Percentiles rank a stretch among this genome's conserved stretches.
Evolutionary conservation across 2,888 invertebrate genomes (phyloP).

Genomic region (Brachypalpus laphriformis): DNA sequence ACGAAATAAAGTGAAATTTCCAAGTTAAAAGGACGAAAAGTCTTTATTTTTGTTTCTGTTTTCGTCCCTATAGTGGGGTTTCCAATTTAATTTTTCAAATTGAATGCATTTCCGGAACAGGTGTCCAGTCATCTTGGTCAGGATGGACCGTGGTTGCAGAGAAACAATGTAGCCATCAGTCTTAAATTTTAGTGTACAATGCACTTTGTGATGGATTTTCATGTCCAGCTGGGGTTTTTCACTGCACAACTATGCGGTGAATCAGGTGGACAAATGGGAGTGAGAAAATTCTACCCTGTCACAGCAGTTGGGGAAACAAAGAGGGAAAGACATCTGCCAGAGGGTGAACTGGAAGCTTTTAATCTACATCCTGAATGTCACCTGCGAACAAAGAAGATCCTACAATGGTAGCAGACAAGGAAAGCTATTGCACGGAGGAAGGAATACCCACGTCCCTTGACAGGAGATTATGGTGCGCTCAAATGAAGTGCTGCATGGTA

Average conservation of each 20-base stretch:
- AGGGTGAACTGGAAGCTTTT: conserved; percentile 32
- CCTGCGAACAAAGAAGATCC: conserved; percentile 21
- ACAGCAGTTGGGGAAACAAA: not conserved
- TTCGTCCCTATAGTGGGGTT: not conserved
- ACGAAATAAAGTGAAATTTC: conserved; percentile 16
- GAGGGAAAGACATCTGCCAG: conserved; percentile 3
- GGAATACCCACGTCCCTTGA: not conserved
- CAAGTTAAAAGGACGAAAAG: conserved; percentile 10
- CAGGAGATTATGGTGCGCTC: not conserved
- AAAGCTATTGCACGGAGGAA: not conserved
- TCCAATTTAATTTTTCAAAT: not conserved
- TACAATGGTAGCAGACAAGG: not conserved
- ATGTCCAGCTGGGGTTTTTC: conserved; percentile 6
- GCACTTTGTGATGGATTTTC: conserved; percentile 26
- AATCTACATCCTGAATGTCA: conserved; percentile 41
- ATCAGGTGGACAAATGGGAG: not conserved
- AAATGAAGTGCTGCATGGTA: not conserved
- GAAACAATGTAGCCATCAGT: conserved; percentile 4
- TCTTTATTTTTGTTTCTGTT: not conserved
- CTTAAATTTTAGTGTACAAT: not conserved
- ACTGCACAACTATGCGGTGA: not conserved
- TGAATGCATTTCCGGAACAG: not conserved
- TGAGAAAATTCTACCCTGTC: not conserved
- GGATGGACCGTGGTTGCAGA: not conserved
- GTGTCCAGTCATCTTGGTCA: not conserved